Base-by-base conservation (phyloP, 2,888 invertebrate genomes). In the Oxytorus armatus region DNA sequence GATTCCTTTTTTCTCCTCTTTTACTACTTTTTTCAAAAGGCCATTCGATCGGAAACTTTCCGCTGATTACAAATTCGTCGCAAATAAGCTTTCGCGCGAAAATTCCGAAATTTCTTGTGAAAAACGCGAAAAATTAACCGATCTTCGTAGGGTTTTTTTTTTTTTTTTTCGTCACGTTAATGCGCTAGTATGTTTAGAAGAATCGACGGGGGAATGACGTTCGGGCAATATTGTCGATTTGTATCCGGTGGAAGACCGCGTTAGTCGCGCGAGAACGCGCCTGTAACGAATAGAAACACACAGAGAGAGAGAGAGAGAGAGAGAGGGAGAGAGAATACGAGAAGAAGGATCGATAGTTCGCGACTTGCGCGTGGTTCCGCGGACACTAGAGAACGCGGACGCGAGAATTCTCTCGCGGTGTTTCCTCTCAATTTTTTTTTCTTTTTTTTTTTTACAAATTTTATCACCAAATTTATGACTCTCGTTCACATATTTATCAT, bases 311-410 rank as follows among this genome's bases (percentile, higher is more conserved):
- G 29, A 57, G 18, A 49, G 59, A 72, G 70, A 51, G 51, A 39
- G 55, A 57, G 65, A 63, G 42, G 16, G 39, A 49, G 59, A 55
- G 57, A 69, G 70, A 65, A 70, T 55, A 79, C 57, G 63, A 51
- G 44, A 63, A 59, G 76, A 66, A 53, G 66, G 81, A 84, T 84
- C 84, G 80, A 84, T 84, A 84, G 82, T 80, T 84, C 66, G 75
- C 80, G 84, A 84, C 84, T 82, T 84, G 84, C 84, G 84, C 79
- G 73, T 68, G 59, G 74, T 77, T 73, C 59, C 66, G 75, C 75
- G 70, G 59, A 49, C 59, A 68, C 25, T 14, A 36, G 59, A 57
- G 72, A 65, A 39, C 42, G 53, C 47, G 49, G 47, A 42, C 53
- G 68, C 51, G 63, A 65, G 70, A 72, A 63, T 39, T 53, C 21